These are phyloP conservation scores for Hylaeus anthracinus DNA, from an alignment of 1,140 invertebrate genomes.

Conservation along the genomic window DNA sequence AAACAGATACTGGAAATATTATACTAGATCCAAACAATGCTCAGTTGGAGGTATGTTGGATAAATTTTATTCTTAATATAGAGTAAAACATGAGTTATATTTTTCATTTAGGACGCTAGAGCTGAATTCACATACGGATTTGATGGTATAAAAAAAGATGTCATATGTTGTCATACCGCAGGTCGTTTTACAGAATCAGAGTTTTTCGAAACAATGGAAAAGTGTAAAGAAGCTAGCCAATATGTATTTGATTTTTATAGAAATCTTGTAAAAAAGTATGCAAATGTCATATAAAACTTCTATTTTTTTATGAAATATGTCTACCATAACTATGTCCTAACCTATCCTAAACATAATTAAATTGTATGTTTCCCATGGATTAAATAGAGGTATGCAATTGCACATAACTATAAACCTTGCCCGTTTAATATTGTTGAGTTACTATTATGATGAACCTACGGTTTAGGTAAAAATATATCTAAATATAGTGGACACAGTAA, in stretches of 20 bases:
- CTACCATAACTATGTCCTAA: no score
- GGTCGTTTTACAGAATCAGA: constrained; percentile 85
- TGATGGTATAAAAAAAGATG: constrained; percentile 84
- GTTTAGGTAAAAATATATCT: no score
- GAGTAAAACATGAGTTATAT: background rate
- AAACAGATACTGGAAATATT: constrained; percentile 83
- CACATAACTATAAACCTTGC: no score
- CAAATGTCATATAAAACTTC: constrained; percentile 74
- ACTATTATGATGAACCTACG: no score
- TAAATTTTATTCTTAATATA: constrained; percentile 22
- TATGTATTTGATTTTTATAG: constrained; percentile 88
- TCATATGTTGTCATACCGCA: constrained; percentile 85
- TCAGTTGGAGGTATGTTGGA: constrained; percentile 78
- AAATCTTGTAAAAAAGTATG: constrained; percentile 83
- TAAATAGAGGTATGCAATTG: no score
- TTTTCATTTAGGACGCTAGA: constrained; percentile 74
- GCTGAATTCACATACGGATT: constrained; percentile 87
- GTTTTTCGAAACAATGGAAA: constrained; percentile 84
- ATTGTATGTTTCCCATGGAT: no score
- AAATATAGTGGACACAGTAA: no score
- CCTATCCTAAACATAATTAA: no score
- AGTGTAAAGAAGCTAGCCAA: constrained; percentile 84
- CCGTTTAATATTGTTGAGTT: no score
- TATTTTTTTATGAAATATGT: no score
- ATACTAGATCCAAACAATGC: constrained; percentile 85